phyloP scores from a whole-genome alignment of 2,113 vertebrate species.

The Gobio gobio region DNA sequence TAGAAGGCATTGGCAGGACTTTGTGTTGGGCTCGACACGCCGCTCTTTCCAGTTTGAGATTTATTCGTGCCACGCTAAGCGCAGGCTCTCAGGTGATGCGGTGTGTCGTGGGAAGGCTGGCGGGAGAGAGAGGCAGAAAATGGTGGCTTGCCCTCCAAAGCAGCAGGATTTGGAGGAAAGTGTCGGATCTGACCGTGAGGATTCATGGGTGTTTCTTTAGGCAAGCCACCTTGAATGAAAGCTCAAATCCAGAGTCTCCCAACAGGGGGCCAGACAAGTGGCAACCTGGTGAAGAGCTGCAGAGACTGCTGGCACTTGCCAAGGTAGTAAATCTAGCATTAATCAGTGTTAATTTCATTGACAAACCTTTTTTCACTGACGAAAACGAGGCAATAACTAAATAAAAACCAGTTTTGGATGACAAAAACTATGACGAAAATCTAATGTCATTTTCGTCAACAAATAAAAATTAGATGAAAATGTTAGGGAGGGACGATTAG shows the following conservation, averaged over 20 bases:
- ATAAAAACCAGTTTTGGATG: no score
- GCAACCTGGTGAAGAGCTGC: slow-evolving; percentile 82
- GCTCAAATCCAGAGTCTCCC: slow-evolving; percentile 67
- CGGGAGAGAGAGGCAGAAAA: slow-evolving; percentile 67
- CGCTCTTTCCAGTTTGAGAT: slow-evolving; percentile 73
- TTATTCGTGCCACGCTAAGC: slow-evolving; percentile 74
- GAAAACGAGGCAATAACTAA: no score
- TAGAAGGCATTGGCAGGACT: slow-evolving; percentile 64
- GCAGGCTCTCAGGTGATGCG: slow-evolving; percentile 72
- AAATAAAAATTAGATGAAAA: no score
- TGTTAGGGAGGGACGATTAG: no score
- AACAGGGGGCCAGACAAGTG: slow-evolving; percentile 64
- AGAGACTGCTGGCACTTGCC: slow-evolving; percentile 85
- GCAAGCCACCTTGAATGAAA: background rate
- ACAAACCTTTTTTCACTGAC: no score
- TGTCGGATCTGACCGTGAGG: slow-evolving; percentile 60
- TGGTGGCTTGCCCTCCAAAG: slow-evolving; percentile 74
- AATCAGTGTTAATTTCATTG: no score
- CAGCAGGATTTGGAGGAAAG: slow-evolving; percentile 72
- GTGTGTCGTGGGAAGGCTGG: slow-evolving; percentile 53
- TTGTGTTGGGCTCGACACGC: slow-evolving; percentile 63
- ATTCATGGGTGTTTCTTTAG: slow-evolving; percentile 64
- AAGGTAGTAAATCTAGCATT: slow-evolving; percentile 50
- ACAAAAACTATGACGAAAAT: no score
- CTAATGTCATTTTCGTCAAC: no score